Conservation (phyloP, 35 echinoderm and acorn worm genomes). For the Stichopus chloronotus region DNA sequence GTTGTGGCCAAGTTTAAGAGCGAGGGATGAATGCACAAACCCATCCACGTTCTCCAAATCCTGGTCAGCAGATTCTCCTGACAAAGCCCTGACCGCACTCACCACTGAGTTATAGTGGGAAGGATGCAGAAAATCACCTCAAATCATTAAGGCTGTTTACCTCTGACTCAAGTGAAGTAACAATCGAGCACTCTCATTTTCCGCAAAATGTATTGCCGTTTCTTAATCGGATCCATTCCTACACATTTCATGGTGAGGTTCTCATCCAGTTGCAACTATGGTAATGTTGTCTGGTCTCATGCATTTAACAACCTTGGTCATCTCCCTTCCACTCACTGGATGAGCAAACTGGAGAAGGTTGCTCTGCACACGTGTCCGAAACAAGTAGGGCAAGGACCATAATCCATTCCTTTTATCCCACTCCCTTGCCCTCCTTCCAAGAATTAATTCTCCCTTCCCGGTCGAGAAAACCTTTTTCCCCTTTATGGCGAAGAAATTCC, state of each 20-base stretch:
- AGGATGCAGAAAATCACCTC: neutral
- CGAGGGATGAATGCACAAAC: slow-evolving; percentile 2
- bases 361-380: neutral
- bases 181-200: slow-evolving; percentile 9
- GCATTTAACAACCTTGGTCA: neutral
- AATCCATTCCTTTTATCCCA: neutral
- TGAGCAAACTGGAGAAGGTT: neutral
- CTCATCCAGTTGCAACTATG: neutral
- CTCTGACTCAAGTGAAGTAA: neutral
- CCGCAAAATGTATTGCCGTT: neutral
- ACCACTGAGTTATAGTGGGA: neutral
- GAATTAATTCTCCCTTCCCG: neutral
- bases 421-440: neutral
- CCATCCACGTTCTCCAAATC: slow-evolving; percentile 5
- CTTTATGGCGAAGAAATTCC: too few species aligned
- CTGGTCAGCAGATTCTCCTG: neutral
- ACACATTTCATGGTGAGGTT: neutral
- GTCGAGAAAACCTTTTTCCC: neutral
- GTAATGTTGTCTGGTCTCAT: neutral
- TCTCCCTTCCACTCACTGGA: neutral
- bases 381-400: neutral
- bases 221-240: neutral
- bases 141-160: neutral
- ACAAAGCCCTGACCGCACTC: neutral
- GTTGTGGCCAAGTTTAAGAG: slow-evolving; percentile 2